phyloP scores from a whole-genome alignment of 2,888 invertebrate species.

The Leistus spinibarbis region DNA sequence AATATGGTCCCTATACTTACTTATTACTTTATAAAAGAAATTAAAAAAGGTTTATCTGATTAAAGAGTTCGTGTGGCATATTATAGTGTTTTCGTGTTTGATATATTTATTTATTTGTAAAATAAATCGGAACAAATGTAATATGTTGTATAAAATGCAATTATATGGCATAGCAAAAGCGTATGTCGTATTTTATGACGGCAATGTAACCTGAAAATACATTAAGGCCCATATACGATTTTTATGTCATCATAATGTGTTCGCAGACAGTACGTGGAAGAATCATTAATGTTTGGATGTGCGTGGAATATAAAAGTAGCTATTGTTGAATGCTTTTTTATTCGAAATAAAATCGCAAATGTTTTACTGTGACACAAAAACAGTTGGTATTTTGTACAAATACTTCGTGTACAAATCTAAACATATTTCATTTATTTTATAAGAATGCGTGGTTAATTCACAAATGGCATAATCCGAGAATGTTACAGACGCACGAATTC shows the following conservation, averaged over 20 bases:
- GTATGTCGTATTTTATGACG: not conserved
- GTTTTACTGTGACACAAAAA: not conserved
- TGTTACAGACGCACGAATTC: no score
- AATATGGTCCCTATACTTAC: no score
- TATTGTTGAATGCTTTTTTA: not conserved
- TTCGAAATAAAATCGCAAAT: not conserved
- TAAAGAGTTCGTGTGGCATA: not conserved
- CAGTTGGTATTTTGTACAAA: not conserved
- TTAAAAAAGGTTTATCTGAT: no score
- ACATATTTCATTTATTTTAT: not conserved
- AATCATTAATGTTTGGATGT: constrained; percentile 2
- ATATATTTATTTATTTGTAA: not conserved
- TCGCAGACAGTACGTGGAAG: constrained; percentile 3
- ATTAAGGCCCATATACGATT: constrained; percentile 4
- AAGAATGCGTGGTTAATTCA: no score
- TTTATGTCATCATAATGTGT: constrained; percentile 21
- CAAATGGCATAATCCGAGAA: no score
- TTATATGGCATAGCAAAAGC: not conserved
- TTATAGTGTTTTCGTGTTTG: not conserved
- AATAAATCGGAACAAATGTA: not conserved
- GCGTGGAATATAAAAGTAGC: not conserved
- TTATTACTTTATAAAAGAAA: no score
- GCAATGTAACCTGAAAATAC: not conserved
- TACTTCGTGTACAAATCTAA: no score
- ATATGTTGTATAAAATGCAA: not conserved